These are phyloP conservation scores for Leptinotarsa texana DNA, from an alignment of 1,140 invertebrate genomes.

Conservation along the genomic window DNA sequence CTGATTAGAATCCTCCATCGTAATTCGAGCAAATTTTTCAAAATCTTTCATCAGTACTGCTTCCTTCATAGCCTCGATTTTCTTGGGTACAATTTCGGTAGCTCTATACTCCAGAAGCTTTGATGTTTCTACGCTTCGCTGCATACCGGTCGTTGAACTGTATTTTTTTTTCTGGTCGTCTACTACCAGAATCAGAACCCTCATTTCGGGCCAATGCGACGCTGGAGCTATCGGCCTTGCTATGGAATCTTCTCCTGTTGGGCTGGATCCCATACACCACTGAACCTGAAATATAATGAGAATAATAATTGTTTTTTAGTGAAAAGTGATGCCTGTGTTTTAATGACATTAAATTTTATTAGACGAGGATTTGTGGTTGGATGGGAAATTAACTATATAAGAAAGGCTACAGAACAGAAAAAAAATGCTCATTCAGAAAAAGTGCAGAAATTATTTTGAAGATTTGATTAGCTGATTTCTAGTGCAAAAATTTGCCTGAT, in stretches of 20 bases:
- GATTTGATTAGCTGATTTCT: no score
- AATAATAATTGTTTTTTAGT: not conserved
- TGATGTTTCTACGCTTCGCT: constrained; percentile 78
- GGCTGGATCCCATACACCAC: constrained; percentile 70
- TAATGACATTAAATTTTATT: no score
- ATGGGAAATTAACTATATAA: no score
- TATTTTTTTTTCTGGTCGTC: constrained; percentile 85
- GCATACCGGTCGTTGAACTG: constrained; percentile 92
- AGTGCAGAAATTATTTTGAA: no score
- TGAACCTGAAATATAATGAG: constrained; percentile 56
- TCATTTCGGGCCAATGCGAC: constrained; percentile 89
- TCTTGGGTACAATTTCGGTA: constrained; percentile 71
- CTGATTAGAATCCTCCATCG: constrained; percentile 98
- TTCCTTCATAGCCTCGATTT: constrained; percentile 70
- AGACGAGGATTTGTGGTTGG: no score
- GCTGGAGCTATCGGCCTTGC: constrained; percentile 74
- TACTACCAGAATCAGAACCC: constrained; percentile 88
- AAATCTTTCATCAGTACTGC: constrained; percentile 85
- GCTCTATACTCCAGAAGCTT: constrained; percentile 78
- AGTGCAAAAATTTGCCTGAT: no score
- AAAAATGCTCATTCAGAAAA: no score
- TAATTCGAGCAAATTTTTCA: constrained; percentile 84
- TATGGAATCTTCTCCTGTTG: constrained; percentile 81
- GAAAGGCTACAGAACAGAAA: no score
- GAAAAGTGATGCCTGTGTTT: no score